Evolutionary conservation across 1,140 invertebrate species (phyloP).

Genomic region (Nephila pilipes): DNA sequence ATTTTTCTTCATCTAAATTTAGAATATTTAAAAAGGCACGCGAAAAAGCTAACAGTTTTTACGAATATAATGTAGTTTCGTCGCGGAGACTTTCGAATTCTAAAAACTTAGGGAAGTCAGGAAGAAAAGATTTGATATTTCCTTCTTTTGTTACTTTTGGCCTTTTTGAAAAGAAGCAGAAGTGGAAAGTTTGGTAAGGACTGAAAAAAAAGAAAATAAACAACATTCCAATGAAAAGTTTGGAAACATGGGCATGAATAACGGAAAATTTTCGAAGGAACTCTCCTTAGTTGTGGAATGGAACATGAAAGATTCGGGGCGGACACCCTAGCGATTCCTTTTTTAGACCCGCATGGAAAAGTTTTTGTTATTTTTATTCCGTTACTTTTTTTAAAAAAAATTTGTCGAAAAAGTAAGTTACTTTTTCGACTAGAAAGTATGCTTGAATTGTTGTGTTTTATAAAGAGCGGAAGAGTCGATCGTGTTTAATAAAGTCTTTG

Average conservation of each 20-base stretch:
- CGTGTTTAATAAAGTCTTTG: neutral
- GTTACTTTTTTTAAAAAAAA: neutral
- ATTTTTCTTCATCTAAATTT: neutral
- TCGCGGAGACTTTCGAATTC: neutral
- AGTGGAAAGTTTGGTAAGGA: neutral
- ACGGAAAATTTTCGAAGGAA: neutral
- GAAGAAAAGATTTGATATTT: neutral
- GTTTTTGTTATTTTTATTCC: too few relatives aligned
- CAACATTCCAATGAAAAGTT: neutral
- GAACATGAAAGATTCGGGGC: neutral
- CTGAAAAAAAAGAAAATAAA: neutral
- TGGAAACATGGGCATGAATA: slow-evolving; percentile 1
- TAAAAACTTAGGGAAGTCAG: neutral
- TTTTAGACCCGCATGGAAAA: neutral
- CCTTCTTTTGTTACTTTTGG: neutral
- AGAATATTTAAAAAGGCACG: neutral
- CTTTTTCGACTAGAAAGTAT: too few relatives aligned
- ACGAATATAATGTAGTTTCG: neutral
- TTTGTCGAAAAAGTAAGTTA: too few relatives aligned
- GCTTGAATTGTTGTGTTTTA: too few relatives aligned
- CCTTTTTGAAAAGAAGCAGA: neutral
- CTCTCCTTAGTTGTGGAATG: neutral
- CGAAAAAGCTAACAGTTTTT: too few relatives aligned
- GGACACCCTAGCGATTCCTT: neutral
- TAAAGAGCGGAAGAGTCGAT: neutral